A percentile compares a stretch with the other conserved stretches of the same genome.
These are phyloP conservation scores for Resseliella maxima DNA, from an alignment of 2,888 invertebrate genomes.

Conservation along the genomic window DNA sequence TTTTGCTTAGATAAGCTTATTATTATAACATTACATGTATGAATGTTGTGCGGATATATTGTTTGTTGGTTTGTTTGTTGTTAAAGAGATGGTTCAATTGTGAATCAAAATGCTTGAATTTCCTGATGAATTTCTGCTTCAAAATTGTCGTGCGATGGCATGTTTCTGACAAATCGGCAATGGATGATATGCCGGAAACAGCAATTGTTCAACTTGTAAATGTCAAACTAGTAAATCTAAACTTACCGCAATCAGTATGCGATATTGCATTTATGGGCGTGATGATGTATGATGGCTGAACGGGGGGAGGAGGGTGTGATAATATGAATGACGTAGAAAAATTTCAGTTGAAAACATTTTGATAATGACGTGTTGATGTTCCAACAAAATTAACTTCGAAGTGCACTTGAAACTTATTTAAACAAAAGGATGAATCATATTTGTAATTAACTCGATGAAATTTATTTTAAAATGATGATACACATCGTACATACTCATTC, in stretches of 20 bases:
- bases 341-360: no score
- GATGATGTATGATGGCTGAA: neutral
- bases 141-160: neutral
- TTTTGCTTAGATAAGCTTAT: neutral
- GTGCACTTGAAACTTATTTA: no score
- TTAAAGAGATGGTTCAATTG: neutral
- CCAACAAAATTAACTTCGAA: no score
- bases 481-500: neutral
- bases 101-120: neutral
- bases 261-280: neutral
- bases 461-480: neutral
- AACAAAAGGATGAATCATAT: neutral
- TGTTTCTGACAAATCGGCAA: constrained; percentile 1
- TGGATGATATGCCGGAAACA: neutral
- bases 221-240: neutral
- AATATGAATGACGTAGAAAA: neutral
- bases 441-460: neutral
- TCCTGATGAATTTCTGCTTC: neutral
- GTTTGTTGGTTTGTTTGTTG: neutral
- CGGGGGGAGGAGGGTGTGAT: neutral
- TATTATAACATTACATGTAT: neutral
- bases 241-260: neutral
- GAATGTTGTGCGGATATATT: no score
- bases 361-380: no score
- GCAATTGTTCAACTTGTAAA: neutral